Evolutionary conservation across 2,113 vertebrate genomes (phyloP).

Genomic region (Pyrgilauda ruficollis): DNA sequence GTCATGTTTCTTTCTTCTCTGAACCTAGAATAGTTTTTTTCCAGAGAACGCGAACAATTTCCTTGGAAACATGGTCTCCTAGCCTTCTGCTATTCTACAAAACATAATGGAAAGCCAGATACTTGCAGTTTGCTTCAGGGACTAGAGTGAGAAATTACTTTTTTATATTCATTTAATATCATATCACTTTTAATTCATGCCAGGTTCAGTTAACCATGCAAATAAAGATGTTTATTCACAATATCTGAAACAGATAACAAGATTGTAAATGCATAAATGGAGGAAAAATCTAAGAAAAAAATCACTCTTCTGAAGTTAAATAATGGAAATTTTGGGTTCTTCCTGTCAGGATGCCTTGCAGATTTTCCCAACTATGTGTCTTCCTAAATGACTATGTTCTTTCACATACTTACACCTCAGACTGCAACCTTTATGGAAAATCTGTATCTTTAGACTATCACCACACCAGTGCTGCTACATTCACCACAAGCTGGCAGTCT

Average conservation of each 20-base stretch:
- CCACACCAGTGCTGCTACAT: background rate
- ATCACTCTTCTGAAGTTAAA: background rate
- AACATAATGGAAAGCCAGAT: background rate
- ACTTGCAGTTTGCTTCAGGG: background rate
- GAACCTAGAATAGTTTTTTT: background rate
- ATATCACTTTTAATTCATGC: background rate
- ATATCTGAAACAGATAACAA: background rate
- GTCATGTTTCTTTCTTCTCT: background rate
- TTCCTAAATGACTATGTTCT: background rate
- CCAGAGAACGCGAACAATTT: background rate
- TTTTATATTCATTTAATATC: background rate
- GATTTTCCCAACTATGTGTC: background rate
- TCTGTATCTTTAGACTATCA: background rate
- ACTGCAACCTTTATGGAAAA: background rate
- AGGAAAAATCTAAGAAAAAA: background rate
- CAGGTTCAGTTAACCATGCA: background rate
- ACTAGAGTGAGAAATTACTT: background rate
- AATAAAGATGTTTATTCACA: slow-evolving; percentile 2
- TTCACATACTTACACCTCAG: background rate
- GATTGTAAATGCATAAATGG: background rate
- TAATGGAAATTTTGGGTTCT: background rate
- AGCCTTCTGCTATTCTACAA: background rate
- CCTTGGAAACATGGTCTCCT: background rate
- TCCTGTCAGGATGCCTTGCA: background rate
- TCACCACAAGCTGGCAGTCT: slow-evolving; percentile 39